Conservation (phyloP, 2,113 vertebrate species). For the Cavia porcellus region DNA sequence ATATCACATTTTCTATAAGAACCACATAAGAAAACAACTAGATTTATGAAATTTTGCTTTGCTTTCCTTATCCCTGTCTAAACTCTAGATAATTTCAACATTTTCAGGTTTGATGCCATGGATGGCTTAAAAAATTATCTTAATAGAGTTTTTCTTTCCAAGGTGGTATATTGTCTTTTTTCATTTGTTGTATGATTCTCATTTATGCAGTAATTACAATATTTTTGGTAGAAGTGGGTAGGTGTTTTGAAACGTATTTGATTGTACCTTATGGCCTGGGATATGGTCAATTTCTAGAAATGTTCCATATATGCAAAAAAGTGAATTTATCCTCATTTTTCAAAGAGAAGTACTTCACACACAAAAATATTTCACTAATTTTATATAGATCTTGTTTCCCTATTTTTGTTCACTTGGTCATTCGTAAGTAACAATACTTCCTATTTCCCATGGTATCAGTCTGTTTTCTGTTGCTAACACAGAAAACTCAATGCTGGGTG, state of each 20-base stretch:
- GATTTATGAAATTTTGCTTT: background rate
- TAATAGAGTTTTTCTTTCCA: background rate
- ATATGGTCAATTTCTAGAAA: conserved; percentile 17
- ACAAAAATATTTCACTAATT: background rate
- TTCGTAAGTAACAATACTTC: background rate
- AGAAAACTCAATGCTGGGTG: background rate
- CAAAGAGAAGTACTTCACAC: background rate
- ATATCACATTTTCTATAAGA: background rate
- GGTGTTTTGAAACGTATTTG: background rate
- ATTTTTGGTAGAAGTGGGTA: background rate
- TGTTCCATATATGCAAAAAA: background rate
- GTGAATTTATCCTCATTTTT: background rate
- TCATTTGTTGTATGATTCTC: background rate
- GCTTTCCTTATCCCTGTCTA: background rate
- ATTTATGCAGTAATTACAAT: background rate
- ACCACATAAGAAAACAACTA: background rate
- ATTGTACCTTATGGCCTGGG: background rate
- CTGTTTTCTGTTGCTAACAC: background rate
- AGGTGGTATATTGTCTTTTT: background rate
- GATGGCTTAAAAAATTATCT: background rate
- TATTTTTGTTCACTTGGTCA: background rate
- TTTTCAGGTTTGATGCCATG: background rate
- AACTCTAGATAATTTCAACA: conserved; percentile 28
- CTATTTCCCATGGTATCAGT: background rate
- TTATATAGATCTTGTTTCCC: background rate